Evolutionary conservation across 1,140 invertebrate species (phyloP).

Genomic region (Trachelipus rathkii): DNA sequence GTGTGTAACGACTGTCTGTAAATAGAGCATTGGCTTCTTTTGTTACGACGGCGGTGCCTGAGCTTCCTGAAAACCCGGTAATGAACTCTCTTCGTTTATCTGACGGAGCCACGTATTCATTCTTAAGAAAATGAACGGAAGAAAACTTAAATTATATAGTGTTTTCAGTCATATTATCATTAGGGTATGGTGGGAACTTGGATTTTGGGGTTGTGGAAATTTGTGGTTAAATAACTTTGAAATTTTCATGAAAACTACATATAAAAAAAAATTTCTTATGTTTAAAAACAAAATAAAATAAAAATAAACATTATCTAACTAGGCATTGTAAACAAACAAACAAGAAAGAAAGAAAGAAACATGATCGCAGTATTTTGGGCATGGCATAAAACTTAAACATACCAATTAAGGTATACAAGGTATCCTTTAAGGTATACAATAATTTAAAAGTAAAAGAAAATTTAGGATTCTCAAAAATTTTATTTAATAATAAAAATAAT

Average conservation of each 20-base stretch:
- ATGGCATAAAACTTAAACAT: too few relatives aligned
- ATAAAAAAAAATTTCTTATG: background rate
- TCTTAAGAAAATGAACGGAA: constrained; percentile 18
- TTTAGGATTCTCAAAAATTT: too few relatives aligned
- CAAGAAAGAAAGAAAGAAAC: too few relatives aligned
- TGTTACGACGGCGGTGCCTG: constrained; percentile 81
- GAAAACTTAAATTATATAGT: background rate
- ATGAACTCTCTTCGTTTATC: constrained; percentile 78
- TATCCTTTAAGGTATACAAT: too few relatives aligned
- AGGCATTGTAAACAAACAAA: too few relatives aligned
- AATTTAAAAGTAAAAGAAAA: too few relatives aligned
- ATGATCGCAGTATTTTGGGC: too few relatives aligned
- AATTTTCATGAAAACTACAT: background rate
- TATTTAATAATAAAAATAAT: too few relatives aligned
- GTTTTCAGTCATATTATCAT: background rate
- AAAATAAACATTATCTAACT: background rate
- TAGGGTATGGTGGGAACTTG: background rate
- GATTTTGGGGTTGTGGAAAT: background rate
- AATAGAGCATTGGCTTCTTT: constrained; percentile 56
- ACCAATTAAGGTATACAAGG: too few relatives aligned
- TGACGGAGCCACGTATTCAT: constrained; percentile 77
- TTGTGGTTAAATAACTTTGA: background rate
- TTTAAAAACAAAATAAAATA: background rate
- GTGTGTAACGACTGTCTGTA: constrained; percentile 82
- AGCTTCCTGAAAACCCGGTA: constrained; percentile 79